A percentile compares a stretch with the other conserved stretches of the same genome.
These are phyloP conservation scores for Petrocephalus schoutedeni DNA, from an alignment of 2,797 vertebrate genomes.

Conservation along the genomic window DNA sequence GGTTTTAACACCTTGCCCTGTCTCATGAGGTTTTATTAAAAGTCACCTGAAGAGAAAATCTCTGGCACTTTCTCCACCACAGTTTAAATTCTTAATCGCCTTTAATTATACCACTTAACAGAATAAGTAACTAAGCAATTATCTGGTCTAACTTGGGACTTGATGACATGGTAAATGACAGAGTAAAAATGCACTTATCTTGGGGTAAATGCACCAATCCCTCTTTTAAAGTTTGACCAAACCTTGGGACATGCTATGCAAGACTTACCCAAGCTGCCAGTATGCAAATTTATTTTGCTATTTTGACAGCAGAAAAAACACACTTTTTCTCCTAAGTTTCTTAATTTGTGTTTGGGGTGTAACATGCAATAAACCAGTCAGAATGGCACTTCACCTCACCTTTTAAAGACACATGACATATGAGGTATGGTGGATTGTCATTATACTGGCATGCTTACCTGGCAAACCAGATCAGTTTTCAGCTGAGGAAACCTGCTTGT, in stretches of 20 bases:
- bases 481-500: no score
- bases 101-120: slow-evolving; percentile 46
- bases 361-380: no score
- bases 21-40: slow-evolving; percentile 31
- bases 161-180: slow-evolving; percentile 22
- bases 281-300: slow-evolving; percentile 15
- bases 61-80: slow-evolving; percentile 19
- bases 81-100: slow-evolving; percentile 48
- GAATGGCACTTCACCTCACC: no score
- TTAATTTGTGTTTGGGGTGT: no score
- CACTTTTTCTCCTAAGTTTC: no score
- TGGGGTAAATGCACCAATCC: background rate
- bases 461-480: no score
- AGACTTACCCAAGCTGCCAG: no score
- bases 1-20: slow-evolving; percentile 33
- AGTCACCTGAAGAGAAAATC: slow-evolving; percentile 33
- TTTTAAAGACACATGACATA: no score
- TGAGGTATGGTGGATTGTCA: no score
- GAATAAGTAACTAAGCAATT: slow-evolving; percentile 35
- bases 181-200: background rate
- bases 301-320: no score
- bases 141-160: slow-evolving; percentile 25
- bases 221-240: slow-evolving; percentile 31
- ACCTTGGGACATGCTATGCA: slow-evolving; percentile 24
- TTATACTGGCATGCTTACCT: no score